phyloP scores from a whole-genome alignment of 2,888 invertebrate genomes.

The Temnothorax rugatulus region DNA sequence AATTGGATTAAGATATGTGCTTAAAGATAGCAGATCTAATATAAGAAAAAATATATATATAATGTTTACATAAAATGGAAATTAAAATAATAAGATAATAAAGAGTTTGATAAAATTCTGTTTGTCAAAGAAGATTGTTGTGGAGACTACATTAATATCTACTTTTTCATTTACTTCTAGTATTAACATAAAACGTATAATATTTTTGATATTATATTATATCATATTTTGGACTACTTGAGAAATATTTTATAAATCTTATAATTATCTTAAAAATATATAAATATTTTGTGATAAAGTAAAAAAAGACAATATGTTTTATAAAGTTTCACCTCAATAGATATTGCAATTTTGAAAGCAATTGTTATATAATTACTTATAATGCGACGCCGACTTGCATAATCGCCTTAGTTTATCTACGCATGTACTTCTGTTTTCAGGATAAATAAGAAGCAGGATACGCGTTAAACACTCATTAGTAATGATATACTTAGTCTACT shows the following conservation, averaged over 20 bases:
- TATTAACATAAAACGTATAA: not conserved
- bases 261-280: not conserved
- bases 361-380: not conserved
- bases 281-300: not conserved
- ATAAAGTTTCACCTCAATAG: not conserved
- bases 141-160: not conserved
- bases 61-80: not conserved
- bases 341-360: not conserved
- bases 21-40: not conserved
- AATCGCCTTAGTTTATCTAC: slow-evolving; percentile 12
- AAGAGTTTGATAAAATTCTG: not conserved
- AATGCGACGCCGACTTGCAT: not conserved
- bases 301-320: not conserved
- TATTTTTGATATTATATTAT: not conserved
- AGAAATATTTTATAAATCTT: not conserved
- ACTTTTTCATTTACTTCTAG: not conserved
- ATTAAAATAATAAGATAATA: not conserved
- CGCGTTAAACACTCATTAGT: slow-evolving; percentile 40
- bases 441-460: slow-evolving; percentile 40
- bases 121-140: not conserved
- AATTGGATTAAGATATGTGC: not conserved
- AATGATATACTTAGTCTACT: slow-evolving; percentile 17
- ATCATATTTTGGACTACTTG: not conserved
- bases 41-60: not conserved
- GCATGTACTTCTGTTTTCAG: slow-evolving; percentile 13